Conservation (phyloP, 2,797 vertebrate genomes). For the Synaphobranchus kaupii region DNA sequence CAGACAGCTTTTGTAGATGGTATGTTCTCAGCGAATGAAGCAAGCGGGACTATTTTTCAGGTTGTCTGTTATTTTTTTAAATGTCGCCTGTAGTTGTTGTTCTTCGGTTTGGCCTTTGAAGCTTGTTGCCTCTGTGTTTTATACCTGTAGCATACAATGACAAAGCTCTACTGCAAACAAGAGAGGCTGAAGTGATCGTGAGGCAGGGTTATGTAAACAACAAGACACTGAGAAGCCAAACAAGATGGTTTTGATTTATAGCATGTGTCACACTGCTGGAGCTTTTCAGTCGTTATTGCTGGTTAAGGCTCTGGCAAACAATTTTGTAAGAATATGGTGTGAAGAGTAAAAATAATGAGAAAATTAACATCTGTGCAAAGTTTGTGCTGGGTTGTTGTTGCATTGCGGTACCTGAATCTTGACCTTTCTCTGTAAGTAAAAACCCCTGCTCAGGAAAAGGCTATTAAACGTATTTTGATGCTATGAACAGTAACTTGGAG, state of each 20-base stretch:
- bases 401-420: not conserved
- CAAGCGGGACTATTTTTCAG: not conserved
- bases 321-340: constrained; percentile 14
- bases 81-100: not conserved
- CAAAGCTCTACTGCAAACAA: not conserved
- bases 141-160: not conserved
- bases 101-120: constrained; percentile 13
- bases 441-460: constrained; percentile 3
- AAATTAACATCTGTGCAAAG: constrained; percentile 9
- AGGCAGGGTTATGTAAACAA: constrained; percentile 20
- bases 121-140: not conserved
- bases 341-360: constrained; percentile 19
- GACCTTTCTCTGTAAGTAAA: not conserved
- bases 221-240: not conserved
- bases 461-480: not conserved
- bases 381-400: not conserved
- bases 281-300: not conserved
- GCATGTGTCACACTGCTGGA: not conserved
- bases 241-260: constrained; percentile 10
- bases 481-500: not conserved
- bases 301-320: not conserved
- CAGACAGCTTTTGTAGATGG: constrained; percentile 4
- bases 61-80: constrained; percentile 12
- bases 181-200: not conserved
- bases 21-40: constrained; percentile 3